Percentiles rank a stretch among this genome's conserved stretches.
phyloP scores from a whole-genome alignment of 1,140 invertebrate genomes.

The Glossosoma conforme region DNA sequence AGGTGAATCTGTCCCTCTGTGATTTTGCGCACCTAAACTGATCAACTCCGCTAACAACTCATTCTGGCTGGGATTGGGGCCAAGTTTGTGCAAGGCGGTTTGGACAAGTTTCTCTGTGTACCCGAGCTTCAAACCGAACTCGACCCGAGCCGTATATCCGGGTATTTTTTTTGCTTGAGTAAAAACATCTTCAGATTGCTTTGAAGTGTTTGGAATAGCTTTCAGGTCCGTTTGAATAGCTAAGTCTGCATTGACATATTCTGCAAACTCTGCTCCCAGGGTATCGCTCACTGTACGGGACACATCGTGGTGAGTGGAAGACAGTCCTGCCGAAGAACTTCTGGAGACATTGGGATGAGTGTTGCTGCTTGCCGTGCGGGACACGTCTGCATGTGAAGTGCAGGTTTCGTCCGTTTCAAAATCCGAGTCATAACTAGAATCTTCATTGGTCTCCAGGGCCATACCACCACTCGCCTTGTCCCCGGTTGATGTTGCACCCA shows the following conservation, averaged over 20 bases:
- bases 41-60: constrained; percentile 80
- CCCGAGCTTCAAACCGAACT: constrained; percentile 84
- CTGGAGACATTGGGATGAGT: constrained; percentile 28
- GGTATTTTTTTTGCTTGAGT: constrained; percentile 15
- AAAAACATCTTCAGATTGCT: constrained; percentile 1
- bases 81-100: constrained; percentile 76
- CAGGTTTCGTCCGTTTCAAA: constrained; percentile 63
- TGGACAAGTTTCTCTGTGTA: constrained; percentile 84
- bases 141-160: constrained; percentile 47
- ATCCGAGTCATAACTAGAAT: constrained; percentile 84
- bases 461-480: constrained; percentile 19
- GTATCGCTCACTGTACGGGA: constrained; percentile 78
- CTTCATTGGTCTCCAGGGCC: constrained; percentile 58
- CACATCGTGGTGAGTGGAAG: constrained; percentile 65
- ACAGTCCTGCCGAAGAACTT: constrained; percentile 36
- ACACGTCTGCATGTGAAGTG: constrained; percentile 34
- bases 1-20: constrained; percentile 35
- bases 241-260: constrained; percentile 62
- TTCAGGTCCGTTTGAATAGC: constrained; percentile 43
- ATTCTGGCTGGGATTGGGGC: constrained; percentile 77
- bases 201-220: constrained; percentile 28
- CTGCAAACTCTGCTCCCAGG: constrained; percentile 75
- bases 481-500: constrained; percentile 8
- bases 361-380: constrained; percentile 13
- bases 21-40: constrained; percentile 61